Base-by-base conservation (phyloP, 2,797 vertebrate genomes). In the Poliocrania exsul region DNA sequence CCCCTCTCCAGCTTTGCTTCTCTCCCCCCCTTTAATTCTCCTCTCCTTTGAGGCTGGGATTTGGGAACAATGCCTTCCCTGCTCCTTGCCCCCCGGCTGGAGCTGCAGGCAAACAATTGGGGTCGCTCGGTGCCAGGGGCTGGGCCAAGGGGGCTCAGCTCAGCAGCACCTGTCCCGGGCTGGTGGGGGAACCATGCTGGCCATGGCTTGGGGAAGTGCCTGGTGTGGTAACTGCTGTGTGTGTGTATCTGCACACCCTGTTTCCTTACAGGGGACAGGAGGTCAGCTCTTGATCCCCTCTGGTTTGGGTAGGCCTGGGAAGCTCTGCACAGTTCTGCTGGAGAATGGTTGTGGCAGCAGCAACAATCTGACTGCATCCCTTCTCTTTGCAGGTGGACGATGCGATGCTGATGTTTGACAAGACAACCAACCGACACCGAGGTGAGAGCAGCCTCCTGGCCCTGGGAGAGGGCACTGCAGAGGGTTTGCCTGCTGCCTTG, bases 341-440 rank as follows among this genome's bases (percentile, higher is more conserved):
- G 57, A 16, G 56, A 46, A 49, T 64, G 77, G 53, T 85, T 0
- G 0, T 80, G 71, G 57, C 75, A 78, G 46, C 26, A 17, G 66
- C 66, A 70, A 20, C 81, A 77, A 79, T 46, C 73, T 95, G 60
- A 95, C 40, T 16, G 8, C 81, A 81, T 78, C 90, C 60, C 33
- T 81, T 92, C 95, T 90, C 94, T 88, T 96, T 97, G 94, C 98
- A 99, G 99, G 99, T 99, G 93, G 99, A 99, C 5, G 99, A 99
- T 42, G 99, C 99, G 86, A 99, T 99, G 99, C 98, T 99, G 96
- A 99, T 99, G 99, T 99, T 99, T 15, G 99, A 99, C 98, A 99
- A 99, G 98, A 99, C 99, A 86, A 99, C 99, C 97, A 99, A 99
- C 98, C 98, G 99, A 96, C 99, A 99, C 98, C 97, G 99, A 99